Conservation (phyloP, 2,113 vertebrate genomes). For the Oxygymnocypris stewartii region DNA sequence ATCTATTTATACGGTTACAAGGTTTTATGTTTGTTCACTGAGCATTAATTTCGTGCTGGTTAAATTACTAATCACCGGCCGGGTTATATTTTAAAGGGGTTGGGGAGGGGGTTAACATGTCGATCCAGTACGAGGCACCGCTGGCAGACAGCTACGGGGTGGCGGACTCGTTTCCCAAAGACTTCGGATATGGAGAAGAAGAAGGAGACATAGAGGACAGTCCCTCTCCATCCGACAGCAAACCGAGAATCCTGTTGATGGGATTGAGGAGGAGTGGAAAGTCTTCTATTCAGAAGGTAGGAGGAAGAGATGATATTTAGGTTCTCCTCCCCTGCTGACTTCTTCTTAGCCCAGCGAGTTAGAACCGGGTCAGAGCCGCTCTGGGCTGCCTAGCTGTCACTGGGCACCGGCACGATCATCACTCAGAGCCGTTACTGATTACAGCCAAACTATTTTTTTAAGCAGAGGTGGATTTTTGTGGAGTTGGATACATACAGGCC, state of each 20-base stretch:
- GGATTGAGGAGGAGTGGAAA: constrained; percentile 94
- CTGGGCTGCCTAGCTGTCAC: neutral
- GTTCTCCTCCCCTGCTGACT: constrained; percentile 5
- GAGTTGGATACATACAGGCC: constrained; percentile 5
- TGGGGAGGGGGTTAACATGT: constrained; percentile 81
- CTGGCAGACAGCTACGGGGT: constrained; percentile 87
- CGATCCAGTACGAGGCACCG: constrained; percentile 93
- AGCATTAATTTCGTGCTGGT: constrained; percentile 7
- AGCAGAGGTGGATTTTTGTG: neutral
- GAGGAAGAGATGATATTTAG: constrained; percentile 4
- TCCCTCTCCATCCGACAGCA: constrained; percentile 82
- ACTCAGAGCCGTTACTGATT: neutral
- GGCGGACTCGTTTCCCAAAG: constrained; percentile 92
- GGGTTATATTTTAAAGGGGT: constrained; percentile 53
- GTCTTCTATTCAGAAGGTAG: constrained; percentile 98
- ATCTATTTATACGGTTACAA: constrained; percentile 32
- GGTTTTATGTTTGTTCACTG: constrained; percentile 46
- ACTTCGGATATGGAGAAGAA: constrained; percentile 93
- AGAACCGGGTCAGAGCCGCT: constrained; percentile 35
- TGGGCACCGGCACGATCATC: neutral
- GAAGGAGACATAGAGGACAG: constrained; percentile 89
- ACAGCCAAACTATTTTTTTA: neutral
- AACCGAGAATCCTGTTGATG: constrained; percentile 95
- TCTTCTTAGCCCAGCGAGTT: constrained; percentile 9
- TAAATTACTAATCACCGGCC: constrained; percentile 41